Evolutionary conservation across 2,888 invertebrate genomes (phyloP), one percentile per base, ranked within the genome.

Genomic region (Leptinotarsa juncta): DNA sequence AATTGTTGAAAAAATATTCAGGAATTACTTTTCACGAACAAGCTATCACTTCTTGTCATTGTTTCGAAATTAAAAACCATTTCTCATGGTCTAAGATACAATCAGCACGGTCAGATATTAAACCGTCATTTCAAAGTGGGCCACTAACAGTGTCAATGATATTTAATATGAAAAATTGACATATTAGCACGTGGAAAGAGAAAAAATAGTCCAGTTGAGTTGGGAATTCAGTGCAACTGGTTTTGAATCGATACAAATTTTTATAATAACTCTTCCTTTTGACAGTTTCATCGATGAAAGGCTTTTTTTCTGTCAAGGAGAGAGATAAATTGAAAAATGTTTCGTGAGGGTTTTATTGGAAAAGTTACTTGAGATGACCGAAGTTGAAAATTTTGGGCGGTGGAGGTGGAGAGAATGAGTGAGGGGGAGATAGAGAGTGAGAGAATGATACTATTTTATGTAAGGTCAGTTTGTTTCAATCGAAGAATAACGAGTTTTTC

Each of bases 11-110:
- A 16, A 42, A 26, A 32, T 32, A 18, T 62, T 62, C 16, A 62
- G 32, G n/a, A 62, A 62, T 62, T 62, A 26, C 62, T 32, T 32
- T 62, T 62, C 62, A 62, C 62, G 62, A 62, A 32, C 42, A n/a
- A 32, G 62, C 62, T 62, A 62, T 62, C 32, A 32, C 62, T 62
- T 32, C 62, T 42, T 42, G 62, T 62, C 62, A 32, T 62, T 62
- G 62, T 18, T 62, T n/a, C 42, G 62, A 62, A 42, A 62, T 62
- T 62, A 42, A 32, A 62, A 62, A 62, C 32, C 62, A 62, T 62
- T 32, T 62, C 42, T 62, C 42, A 62, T 62, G 62, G 62, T 42
- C 62, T 7, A 12, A 62, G 62, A 62, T 62, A 62, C 62, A n/a
- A 62, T 62, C 62, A 57, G 42, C 42, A 7, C 26, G 26, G 62